Conservation (phyloP, 2,113 vertebrate genomes). For the Tylochromis polylepis region DNA sequence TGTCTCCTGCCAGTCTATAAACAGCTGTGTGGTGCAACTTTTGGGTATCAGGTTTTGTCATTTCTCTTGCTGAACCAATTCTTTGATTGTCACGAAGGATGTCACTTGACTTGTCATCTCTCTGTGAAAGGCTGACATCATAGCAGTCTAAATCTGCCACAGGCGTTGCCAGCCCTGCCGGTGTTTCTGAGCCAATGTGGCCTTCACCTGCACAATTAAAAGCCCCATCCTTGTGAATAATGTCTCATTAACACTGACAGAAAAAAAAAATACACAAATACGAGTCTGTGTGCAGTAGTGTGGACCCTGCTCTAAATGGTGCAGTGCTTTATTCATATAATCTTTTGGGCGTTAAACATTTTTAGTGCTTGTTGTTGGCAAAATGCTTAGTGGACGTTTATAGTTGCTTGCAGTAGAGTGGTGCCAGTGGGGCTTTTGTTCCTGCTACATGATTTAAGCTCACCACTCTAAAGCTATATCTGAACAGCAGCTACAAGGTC, state of each 20-base stretch:
- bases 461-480: background rate
- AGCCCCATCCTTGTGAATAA: background rate
- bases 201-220: background rate
- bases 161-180: background rate
- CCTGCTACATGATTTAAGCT: background rate
- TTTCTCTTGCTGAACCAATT: slow-evolving; percentile 48
- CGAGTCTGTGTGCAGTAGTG: background rate
- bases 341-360: slow-evolving; percentile 19
- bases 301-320: background rate
- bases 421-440: background rate
- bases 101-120: slow-evolving; percentile 61
- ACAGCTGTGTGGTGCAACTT: slow-evolving; percentile 27
- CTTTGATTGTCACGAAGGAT: slow-evolving; percentile 52
- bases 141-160: slow-evolving; percentile 56
- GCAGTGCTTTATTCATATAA: background rate
- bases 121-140: slow-evolving; percentile 50
- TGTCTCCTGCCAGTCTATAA: slow-evolving; percentile 48
- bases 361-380: slow-evolving; percentile 20
- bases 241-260: background rate
- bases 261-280: background rate
- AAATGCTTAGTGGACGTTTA: background rate
- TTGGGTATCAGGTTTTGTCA: slow-evolving; percentile 41
- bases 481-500: background rate
- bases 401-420: background rate
- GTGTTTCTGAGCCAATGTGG: background rate